These are phyloP conservation scores for Gastracanthus pulcherrimus DNA, from an alignment of 2,888 invertebrate species.

Conservation along the genomic window DNA sequence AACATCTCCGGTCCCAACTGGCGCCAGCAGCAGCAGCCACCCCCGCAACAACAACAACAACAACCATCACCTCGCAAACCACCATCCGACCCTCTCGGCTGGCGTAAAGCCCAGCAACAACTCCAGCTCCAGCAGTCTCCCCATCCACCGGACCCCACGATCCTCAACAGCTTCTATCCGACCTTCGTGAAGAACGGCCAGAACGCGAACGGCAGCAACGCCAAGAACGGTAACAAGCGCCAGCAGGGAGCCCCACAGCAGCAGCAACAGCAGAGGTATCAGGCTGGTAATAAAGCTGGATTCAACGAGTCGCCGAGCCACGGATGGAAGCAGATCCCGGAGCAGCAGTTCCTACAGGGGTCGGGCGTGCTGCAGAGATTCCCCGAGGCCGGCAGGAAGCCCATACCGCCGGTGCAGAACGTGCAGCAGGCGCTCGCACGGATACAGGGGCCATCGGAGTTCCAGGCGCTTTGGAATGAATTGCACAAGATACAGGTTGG, in stretches of 20 bases:
- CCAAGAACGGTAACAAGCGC: conserved; percentile 10
- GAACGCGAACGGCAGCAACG: too few species aligned
- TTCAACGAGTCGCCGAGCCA: conserved; percentile 22
- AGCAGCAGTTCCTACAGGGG: conserved; percentile 1
- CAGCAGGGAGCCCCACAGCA: neutral
- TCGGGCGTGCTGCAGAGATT: conserved; percentile 33
- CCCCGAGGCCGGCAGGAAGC: neutral
- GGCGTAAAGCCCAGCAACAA: neutral
- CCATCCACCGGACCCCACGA: conserved; percentile 41
- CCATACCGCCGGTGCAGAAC: neutral
- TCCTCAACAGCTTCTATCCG: conserved; percentile 44
- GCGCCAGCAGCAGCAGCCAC: conserved; percentile 26
- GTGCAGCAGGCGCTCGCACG: neutral
- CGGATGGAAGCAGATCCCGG: neutral
- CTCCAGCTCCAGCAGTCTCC: conserved; percentile 7
- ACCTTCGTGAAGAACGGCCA: conserved; percentile 14
- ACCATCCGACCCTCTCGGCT: neutral
- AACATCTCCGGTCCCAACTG: neutral
- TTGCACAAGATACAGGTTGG: conserved; percentile 68
- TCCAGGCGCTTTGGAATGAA: conserved; percentile 75
- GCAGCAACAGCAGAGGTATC: neutral
- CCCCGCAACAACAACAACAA: neutral
- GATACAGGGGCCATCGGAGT: conserved; percentile 66
- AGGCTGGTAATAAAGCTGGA: neutral
- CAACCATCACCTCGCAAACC: neutral